Evolutionary conservation across 1,140 invertebrate species (phyloP).

Genomic region (Pseudomyrmex sp.): DNA sequence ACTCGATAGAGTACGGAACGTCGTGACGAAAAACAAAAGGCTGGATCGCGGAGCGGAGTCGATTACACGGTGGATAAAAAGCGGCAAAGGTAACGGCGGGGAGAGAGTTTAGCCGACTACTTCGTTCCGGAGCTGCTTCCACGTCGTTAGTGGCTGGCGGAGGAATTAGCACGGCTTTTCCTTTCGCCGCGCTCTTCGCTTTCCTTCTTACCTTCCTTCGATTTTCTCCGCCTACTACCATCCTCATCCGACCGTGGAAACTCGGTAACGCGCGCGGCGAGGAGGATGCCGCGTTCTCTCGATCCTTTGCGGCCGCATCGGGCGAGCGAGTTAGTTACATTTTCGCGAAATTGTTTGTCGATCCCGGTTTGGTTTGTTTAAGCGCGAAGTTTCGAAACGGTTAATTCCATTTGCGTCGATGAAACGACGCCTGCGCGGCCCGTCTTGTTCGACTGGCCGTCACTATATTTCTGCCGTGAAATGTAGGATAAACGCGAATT

Average conservation of each 20-base stretch:
- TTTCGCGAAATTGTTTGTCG: constrained; percentile 75
- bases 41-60: constrained; percentile 35
- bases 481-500: constrained; percentile 20
- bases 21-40: constrained; percentile 41
- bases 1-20: constrained; percentile 24
- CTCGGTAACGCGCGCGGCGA: not conserved
- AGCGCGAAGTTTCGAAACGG: constrained; percentile 75
- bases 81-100: not conserved
- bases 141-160: constrained; percentile 42
- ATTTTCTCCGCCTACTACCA: constrained; percentile 19
- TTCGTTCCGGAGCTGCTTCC: constrained; percentile 20
- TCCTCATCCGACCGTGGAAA: constrained; percentile 4
- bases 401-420: constrained; percentile 77
- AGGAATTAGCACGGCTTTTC: constrained; percentile 51
- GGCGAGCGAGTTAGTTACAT: constrained; percentile 63
- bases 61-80: constrained; percentile 55
- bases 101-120: constrained; percentile 14
- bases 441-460: constrained; percentile 38
- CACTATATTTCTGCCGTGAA: not conserved
- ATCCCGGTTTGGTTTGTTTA: constrained; percentile 75
- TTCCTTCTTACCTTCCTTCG: constrained; percentile 21
- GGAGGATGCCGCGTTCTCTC: constrained; percentile 2
- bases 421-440: constrained; percentile 3
- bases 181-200: constrained; percentile 12
- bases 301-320: not conserved